These are phyloP conservation scores for Ceratitis capitata DNA, from an alignment of 1,140 invertebrate genomes.

Conservation along the genomic window DNA sequence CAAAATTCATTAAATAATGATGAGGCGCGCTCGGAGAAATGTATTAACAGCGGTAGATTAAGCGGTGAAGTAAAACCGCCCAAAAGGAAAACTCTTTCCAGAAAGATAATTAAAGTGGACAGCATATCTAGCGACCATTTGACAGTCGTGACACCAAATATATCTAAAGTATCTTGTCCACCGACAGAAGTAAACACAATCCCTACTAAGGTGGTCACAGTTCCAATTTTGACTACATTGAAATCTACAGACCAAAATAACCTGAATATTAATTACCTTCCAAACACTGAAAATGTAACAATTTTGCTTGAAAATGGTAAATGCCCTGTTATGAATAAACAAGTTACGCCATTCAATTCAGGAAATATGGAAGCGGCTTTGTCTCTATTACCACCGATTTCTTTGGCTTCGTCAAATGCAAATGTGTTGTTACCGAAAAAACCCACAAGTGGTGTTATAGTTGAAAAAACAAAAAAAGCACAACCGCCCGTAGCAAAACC, in stretches of 20 bases:
- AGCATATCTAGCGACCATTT: too few species aligned
- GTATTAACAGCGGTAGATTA: background rate
- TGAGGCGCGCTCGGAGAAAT: background rate
- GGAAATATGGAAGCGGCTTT: background rate
- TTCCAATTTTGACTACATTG: background rate
- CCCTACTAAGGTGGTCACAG: background rate
- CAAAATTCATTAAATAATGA: conserved; percentile 40
- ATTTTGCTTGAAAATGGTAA: conserved; percentile 3
- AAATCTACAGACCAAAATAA: conserved; percentile 7
- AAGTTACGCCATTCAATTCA: background rate
- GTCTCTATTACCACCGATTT: background rate
- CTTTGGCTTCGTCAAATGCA: background rate
- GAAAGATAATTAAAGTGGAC: conserved; percentile 54
- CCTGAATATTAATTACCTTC: background rate
- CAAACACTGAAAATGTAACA: background rate
- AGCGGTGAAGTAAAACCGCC: conserved; percentile 49
- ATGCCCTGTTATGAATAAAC: background rate
- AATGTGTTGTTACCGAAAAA: background rate
- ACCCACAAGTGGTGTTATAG: background rate
- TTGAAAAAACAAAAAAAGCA: background rate
- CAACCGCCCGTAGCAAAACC: background rate
- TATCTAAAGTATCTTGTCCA: background rate
- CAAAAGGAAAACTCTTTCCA: conserved; percentile 56
- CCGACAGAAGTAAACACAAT: background rate
- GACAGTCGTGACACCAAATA: background rate